Conservation (phyloP, 37 sponge, comb jelly and placozoan genomes). For the Hormiphora californensis region DNA sequence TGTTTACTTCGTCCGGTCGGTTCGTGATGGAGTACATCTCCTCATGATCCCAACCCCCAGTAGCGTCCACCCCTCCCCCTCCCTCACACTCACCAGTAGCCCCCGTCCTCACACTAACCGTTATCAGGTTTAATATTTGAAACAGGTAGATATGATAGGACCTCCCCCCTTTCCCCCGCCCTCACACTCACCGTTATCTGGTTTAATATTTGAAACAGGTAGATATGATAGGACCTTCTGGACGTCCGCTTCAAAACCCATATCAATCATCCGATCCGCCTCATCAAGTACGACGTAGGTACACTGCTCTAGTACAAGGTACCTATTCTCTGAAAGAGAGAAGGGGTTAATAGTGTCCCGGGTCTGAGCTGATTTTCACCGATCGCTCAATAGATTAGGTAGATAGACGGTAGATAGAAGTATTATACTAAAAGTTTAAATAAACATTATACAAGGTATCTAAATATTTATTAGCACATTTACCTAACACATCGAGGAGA, state of each 20-base stretch:
- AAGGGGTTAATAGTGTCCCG: background rate
- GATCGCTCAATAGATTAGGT: background rate
- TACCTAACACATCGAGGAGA: slow-evolving; percentile 92
- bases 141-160: slow-evolving; percentile 75
- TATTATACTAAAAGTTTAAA: background rate
- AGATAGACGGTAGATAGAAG: background rate
- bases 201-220: slow-evolving; percentile 89
- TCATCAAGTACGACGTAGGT: slow-evolving; percentile 98
- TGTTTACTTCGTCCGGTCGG: too few species aligned
- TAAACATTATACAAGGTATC: background rate
- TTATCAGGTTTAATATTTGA: slow-evolving; percentile 78
- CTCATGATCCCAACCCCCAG: too few species aligned
- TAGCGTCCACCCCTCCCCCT: too few species aligned
- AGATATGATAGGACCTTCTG: slow-evolving; percentile 87
- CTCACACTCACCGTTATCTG: slow-evolving; percentile 64
- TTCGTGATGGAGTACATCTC: too few species aligned
- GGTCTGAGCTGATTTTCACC: background rate
- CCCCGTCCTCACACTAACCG: too few species aligned
- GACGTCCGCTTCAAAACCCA: slow-evolving; percentile 98
- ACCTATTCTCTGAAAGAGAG: slow-evolving; percentile 61
- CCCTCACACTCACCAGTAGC: too few species aligned
- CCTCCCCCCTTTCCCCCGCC: slow-evolving; percentile 89
- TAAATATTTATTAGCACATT: too few species aligned
- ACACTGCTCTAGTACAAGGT: slow-evolving; percentile 84
- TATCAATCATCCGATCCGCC: slow-evolving; percentile 98